phyloP scores from a whole-genome alignment of 30 jellyfish, hydroid and myxozoan species.

The Rhopilema esculentum region DNA sequence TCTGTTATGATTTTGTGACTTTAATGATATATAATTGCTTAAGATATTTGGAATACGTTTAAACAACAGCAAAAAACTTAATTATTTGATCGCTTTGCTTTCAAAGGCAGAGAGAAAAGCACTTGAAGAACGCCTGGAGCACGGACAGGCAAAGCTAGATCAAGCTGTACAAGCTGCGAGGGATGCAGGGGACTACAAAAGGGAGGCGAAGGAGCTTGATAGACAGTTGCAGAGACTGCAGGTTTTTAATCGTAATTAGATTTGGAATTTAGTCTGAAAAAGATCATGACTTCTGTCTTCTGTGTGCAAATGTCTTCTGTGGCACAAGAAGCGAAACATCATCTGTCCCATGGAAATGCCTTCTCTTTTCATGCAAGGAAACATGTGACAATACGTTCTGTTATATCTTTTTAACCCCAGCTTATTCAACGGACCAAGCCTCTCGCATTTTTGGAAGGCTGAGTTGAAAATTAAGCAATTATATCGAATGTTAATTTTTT shows the following conservation, averaged over 20 bases:
- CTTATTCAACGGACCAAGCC: no score
- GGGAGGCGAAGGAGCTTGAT: slow-evolving; percentile 67
- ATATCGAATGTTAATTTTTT: no score
- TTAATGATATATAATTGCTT: no score
- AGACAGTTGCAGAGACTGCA: slow-evolving; percentile 48
- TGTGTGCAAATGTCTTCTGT: no score
- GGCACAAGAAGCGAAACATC: no score
- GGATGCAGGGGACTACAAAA: slow-evolving; percentile 63
- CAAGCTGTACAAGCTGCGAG: slow-evolving; percentile 72
- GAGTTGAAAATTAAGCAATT: background rate
- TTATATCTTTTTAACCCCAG: no score
- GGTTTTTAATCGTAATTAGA: slow-evolving; percentile 21
- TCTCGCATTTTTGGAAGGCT: background rate
- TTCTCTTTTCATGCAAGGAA: no score
- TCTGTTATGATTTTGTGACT: background rate
- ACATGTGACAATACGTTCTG: no score
- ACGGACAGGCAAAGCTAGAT: slow-evolving; percentile 55
- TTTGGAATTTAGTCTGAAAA: background rate
- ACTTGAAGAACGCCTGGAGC: slow-evolving; percentile 36
- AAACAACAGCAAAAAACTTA: no score
- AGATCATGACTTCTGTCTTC: background rate
- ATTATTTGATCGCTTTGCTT: background rate
- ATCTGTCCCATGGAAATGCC: no score
- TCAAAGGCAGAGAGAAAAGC: slow-evolving; percentile 62
- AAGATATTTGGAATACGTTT: no score